Conservation (phyloP, 30 jellyfish, hydroid and myxozoan species). For the Turritopsis dohrnii region DNA sequence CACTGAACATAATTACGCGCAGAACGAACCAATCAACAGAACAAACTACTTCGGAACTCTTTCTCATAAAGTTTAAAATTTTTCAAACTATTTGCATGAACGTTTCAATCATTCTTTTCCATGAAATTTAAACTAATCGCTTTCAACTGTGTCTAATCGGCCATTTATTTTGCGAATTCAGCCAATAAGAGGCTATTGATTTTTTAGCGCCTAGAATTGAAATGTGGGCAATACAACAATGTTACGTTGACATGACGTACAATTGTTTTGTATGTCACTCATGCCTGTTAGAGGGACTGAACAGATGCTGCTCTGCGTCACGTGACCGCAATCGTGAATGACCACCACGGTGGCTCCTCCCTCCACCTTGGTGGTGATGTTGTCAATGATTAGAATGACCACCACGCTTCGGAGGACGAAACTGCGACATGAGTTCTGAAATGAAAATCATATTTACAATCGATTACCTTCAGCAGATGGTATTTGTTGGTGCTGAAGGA, state of each 20-base stretch:
- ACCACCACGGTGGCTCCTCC: not conserved
- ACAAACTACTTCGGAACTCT: too few relatives aligned
- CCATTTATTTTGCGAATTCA: not conserved
- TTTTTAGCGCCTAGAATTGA: not conserved
- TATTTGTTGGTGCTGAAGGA: too few relatives aligned
- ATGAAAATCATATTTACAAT: too few relatives aligned
- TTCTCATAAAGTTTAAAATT: not conserved
- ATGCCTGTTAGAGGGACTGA: constrained; percentile 32
- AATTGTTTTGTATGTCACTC: not conserved
- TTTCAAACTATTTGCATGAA: not conserved
- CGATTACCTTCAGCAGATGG: too few relatives aligned
- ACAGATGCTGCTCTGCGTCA: constrained; percentile 37
- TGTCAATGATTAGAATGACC: not conserved
- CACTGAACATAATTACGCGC: too few relatives aligned
- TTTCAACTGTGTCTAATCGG: not conserved
- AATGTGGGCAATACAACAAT: not conserved
- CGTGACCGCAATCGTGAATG: constrained; percentile 25
- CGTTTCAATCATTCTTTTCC: too few relatives aligned
- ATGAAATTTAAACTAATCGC: not conserved
- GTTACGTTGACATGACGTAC: not conserved
- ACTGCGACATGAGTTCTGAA: constrained; percentile 31
- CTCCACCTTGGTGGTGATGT: not conserved
- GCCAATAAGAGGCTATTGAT: not conserved
- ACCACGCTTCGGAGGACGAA: constrained; percentile 30
- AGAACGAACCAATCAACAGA: too few relatives aligned